Evolutionary conservation across 2,113 vertebrate species (phyloP).

Genomic region (Charadrius vociferus): DNA sequence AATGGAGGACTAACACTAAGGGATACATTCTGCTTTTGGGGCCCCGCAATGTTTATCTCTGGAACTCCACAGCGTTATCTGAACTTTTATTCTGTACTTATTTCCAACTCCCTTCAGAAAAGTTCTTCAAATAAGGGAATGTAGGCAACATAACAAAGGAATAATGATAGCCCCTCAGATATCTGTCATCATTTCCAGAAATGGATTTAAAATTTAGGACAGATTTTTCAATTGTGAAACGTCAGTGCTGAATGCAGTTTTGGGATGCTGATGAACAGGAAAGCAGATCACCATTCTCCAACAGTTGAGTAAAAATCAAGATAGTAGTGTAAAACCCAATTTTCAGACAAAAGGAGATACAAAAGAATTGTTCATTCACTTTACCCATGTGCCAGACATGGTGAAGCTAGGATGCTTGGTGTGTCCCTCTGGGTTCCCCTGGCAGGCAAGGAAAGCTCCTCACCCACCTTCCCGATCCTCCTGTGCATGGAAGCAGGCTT

Average conservation of each 20-base stretch:
- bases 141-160: background rate
- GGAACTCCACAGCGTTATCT: background rate
- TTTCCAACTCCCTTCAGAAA: background rate
- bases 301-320: background rate
- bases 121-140: background rate
- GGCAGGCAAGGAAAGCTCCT: too few species aligned
- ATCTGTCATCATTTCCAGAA: background rate
- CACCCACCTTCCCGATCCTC: too few species aligned
- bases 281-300: background rate
- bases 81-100: background rate
- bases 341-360: background rate
- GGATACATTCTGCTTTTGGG: background rate
- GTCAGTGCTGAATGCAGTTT: background rate
- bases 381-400: background rate
- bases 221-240: background rate
- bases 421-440: background rate
- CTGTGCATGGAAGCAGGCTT: background rate
- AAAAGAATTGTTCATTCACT: background rate
- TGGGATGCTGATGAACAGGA: background rate
- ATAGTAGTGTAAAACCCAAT: background rate
- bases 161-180: background rate
- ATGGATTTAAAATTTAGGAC: background rate
- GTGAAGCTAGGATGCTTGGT: background rate
- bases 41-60: background rate
- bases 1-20: background rate